Percentiles rank a stretch among this genome's conserved stretches.
Evolutionary conservation across 2,888 invertebrate genomes (phyloP).

Genomic region (Meghimatium bilineatum): DNA sequence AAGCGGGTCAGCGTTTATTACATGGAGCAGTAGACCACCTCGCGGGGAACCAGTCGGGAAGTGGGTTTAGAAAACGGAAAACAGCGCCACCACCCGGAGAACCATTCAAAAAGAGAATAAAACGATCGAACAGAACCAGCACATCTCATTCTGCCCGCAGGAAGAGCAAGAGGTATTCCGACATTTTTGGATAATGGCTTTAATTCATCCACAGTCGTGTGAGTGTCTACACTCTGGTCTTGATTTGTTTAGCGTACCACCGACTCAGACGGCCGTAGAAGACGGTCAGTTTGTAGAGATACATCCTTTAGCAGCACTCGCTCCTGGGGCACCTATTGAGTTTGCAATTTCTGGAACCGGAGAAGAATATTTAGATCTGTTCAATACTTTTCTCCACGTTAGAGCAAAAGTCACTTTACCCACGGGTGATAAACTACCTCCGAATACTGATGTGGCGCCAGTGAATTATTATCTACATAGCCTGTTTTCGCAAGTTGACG

Average conservation of each 20-base stretch:
- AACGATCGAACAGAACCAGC: neutral
- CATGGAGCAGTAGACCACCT: neutral
- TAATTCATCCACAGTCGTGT: constrained; percentile 20
- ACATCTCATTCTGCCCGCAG: neutral
- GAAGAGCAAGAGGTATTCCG: neutral
- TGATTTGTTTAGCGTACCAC: constrained; percentile 42
- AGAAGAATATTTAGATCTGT: constrained; percentile 51
- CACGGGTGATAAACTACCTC: constrained; percentile 39
- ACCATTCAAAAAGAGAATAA: neutral
- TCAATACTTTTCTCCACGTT: constrained; percentile 48
- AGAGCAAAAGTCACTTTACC: constrained; percentile 47
- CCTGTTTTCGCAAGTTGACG: constrained; percentile 50
- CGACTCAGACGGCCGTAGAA: constrained; percentile 40
- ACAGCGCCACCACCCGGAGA: neutral
- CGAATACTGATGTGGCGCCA: constrained; percentile 39
- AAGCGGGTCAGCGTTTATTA: neutral
- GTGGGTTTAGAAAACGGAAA: neutral
- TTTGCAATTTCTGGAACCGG: constrained; percentile 47
- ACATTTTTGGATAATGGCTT: constrained; percentile 1
- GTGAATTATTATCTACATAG: constrained; percentile 49
- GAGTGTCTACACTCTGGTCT: constrained; percentile 37
- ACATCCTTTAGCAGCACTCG: constrained; percentile 42
- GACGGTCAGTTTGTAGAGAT: constrained; percentile 44
- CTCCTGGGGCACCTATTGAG: constrained; percentile 46
- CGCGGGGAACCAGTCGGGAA: neutral